Conservation (phyloP, 2,888 invertebrate genomes). For the Spatulosminthurus flaviceps region DNA sequence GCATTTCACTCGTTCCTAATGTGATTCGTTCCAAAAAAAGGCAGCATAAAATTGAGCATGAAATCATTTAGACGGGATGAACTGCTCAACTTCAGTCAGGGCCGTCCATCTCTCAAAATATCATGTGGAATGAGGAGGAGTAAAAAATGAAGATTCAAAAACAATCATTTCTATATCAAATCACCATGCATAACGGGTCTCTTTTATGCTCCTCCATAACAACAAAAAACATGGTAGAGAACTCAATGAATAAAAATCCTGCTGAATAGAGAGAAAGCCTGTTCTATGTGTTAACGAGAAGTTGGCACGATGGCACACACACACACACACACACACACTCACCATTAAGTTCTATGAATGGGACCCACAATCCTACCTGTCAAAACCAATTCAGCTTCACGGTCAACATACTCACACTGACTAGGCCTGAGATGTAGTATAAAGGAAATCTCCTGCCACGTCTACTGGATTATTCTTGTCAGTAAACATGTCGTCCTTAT, state of each 20-base stretch:
- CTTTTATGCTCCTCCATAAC: background rate
- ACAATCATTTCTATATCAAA: slow-evolving; percentile 32
- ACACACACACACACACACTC: no score
- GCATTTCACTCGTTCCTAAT: slow-evolving; percentile 21
- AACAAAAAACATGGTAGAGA: background rate
- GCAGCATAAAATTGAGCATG: slow-evolving; percentile 53
- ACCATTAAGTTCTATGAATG: no score
- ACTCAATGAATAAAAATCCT: no score
- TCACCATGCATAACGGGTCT: slow-evolving; percentile 14
- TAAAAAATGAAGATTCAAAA: slow-evolving; percentile 13
- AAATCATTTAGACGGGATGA: slow-evolving; percentile 48
- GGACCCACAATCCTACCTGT: slow-evolving; percentile 35
- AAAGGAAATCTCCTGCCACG: slow-evolving; percentile 1
- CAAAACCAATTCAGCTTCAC: slow-evolving; percentile 38
- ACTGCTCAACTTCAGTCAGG: slow-evolving; percentile 31
- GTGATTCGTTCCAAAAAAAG: slow-evolving; percentile 45
- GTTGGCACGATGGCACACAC: no score
- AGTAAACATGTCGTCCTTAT: slow-evolving; percentile 11
- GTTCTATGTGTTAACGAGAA: no score
- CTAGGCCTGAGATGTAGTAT: background rate
- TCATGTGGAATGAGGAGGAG: background rate
- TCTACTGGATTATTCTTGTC: background rate
- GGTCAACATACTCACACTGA: background rate
- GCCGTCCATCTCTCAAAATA: slow-evolving; percentile 13
- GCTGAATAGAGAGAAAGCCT: no score